Conservation (phyloP, 2,888 invertebrate species). For the Halictus ligatus region DNA sequence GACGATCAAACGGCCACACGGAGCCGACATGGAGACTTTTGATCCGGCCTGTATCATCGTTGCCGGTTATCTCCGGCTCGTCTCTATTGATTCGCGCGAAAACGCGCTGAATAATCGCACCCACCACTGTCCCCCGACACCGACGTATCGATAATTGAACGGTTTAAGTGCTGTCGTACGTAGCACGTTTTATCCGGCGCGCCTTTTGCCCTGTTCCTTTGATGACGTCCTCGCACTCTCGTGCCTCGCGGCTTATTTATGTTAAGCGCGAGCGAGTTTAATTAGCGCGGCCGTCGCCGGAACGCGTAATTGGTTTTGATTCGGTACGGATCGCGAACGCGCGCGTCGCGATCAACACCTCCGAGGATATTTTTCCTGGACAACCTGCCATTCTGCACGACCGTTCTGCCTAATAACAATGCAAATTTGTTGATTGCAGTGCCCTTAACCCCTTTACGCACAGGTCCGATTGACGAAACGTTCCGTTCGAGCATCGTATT, state of each 20-base stretch:
- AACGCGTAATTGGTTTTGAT: slow-evolving; percentile 72
- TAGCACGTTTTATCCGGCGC: slow-evolving; percentile 40
- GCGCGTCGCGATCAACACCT: background rate
- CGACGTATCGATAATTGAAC: slow-evolving; percentile 59
- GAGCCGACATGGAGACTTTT: slow-evolving; percentile 5
- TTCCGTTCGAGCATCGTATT: too few relatives aligned
- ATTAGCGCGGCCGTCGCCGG: slow-evolving; percentile 62
- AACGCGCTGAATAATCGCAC: slow-evolving; percentile 36
- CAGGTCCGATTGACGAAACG: background rate
- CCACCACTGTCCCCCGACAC: slow-evolving; percentile 14
- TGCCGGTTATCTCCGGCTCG: slow-evolving; percentile 18
- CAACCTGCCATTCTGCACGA: background rate
- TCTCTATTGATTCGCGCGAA: slow-evolving; percentile 35
- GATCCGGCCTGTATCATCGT: background rate
- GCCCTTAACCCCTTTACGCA: background rate
- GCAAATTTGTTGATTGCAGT: background rate
- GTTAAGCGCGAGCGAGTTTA: slow-evolving; percentile 58
- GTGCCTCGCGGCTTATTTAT: slow-evolving; percentile 59
- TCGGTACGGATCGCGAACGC: slow-evolving; percentile 51
- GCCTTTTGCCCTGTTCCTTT: slow-evolving; percentile 52
- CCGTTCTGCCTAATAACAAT: background rate
- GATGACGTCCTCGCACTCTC: slow-evolving; percentile 32
- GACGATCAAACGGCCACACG: slow-evolving; percentile 45
- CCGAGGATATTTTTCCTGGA: slow-evolving; percentile 7
- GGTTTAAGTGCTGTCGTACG: slow-evolving; percentile 51